Evolutionary conservation across 2,797 vertebrate genomes (phyloP), one percentile per base, ranked within the genome.

Genomic region (Luscinia megarhynchos): DNA sequence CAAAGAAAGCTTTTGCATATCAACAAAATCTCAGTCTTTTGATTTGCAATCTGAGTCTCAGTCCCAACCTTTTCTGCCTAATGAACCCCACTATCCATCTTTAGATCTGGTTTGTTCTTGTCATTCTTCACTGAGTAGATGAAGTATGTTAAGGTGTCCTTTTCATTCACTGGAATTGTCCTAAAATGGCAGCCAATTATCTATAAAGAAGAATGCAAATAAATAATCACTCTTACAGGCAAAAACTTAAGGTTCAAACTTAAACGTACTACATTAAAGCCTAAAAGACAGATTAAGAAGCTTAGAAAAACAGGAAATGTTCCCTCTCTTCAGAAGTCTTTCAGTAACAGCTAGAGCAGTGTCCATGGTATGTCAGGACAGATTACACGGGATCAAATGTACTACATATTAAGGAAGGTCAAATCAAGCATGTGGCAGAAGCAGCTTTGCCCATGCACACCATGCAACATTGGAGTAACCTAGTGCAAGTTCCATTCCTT

Each of bases 121-220:
- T 98, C 98, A 79, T 98, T 98, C 97, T 98, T 98, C 96, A 98
- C 98, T 2, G 98, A 98, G 97, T 98, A 98, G 97, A 98, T 98
- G 97, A 98, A 98, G 97, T 98, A 98, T 12, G 98, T 98, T 97
- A 98, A 97, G 95, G 98, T 98, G 97, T 98, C 98, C 96, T 98
- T 98, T 96, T 98, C 98, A 90, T 98, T 98, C 97, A 98, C 98
- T 87, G 98, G 98, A 96, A 98, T 98, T 93, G 98, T 98, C 94
- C 98, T 97, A 96, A 98, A 98, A 92, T 98, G 98, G 96, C 98
- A 98, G 96, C 98, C 98, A 96, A 98, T 98, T 96, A 98, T 98
- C 98, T 98, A 94, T 43, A 95, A 97, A 96, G 74, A 94, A 97
- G 94, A 96, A 77, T 12, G 34, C 40, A 86, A 91, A 38, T 94